Evolutionary conservation across 2,797 vertebrate species (phyloP).

Genomic region (Cyprinodon diabolis): DNA sequence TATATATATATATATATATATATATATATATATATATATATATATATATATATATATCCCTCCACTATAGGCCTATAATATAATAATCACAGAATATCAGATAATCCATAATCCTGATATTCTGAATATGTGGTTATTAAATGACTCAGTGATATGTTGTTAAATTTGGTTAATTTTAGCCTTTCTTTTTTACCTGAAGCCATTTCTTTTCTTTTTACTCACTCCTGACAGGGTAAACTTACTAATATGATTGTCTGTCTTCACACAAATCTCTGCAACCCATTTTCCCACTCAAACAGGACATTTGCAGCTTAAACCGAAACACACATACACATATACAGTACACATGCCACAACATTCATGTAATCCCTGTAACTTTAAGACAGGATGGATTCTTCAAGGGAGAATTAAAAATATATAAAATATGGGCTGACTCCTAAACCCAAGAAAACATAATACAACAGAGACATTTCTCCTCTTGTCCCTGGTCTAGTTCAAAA

Average conservation of each 20-base stretch:
- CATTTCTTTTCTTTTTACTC: slow-evolving; percentile 35
- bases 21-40: too few relatives aligned
- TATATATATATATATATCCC: too few relatives aligned
- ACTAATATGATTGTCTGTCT: slow-evolving; percentile 46
- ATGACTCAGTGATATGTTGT: slow-evolving; percentile 12
- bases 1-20: too few relatives aligned
- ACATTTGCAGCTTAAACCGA: slow-evolving; percentile 56
- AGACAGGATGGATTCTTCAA: slow-evolving; percentile 26
- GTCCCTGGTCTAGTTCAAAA: slow-evolving; percentile 31
- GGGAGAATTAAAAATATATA: slow-evolving; percentile 58
- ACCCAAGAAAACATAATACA: slow-evolving; percentile 44
- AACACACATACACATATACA: slow-evolving; percentile 46
- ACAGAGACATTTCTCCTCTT: slow-evolving; percentile 32
- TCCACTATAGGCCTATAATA: too few relatives aligned
- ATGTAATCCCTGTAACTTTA: slow-evolving; percentile 40
- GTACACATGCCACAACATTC: slow-evolving; percentile 37
- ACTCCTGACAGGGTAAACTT: slow-evolving; percentile 42
- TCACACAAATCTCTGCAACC: slow-evolving; percentile 47
- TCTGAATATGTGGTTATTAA: slow-evolving; percentile 15
- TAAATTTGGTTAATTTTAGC: slow-evolving; percentile 38
- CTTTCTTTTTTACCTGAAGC: slow-evolving; percentile 6
- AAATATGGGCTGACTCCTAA: slow-evolving; percentile 26
- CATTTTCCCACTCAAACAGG: slow-evolving; percentile 46
- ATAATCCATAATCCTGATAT: not conserved
- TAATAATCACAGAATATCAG: too few relatives aligned